A percentile compares a stretch with the other conserved stretches of the same genome.
Evolutionary conservation across 1,140 invertebrate genomes (phyloP).

Genomic region (Pseudomyrmex flavicornis): DNA sequence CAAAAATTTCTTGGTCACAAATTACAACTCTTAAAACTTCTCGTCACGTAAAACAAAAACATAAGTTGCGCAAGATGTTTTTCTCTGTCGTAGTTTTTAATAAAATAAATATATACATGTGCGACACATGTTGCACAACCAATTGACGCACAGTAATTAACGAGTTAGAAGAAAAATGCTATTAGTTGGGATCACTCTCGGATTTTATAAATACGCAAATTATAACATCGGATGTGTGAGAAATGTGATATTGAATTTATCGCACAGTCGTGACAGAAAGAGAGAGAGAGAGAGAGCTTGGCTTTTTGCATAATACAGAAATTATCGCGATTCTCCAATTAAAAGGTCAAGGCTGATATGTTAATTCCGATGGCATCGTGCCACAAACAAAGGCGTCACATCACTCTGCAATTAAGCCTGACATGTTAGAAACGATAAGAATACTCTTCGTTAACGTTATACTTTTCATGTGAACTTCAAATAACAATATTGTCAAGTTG

Average conservation of each 20-base stretch:
- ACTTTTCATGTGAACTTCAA: neutral
- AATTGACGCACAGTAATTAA: too few relatives aligned
- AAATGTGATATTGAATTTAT: neutral
- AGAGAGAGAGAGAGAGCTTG: too few relatives aligned
- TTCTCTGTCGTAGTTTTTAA: too few relatives aligned
- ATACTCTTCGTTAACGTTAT: neutral
- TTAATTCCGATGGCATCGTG: neutral
- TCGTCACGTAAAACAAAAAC: too few relatives aligned
- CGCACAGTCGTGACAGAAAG: too few relatives aligned
- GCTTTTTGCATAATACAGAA: conserved; percentile 25
- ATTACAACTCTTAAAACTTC: too few relatives aligned
- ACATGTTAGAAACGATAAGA: conserved; percentile 5
- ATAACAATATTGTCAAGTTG: conserved; percentile 2
- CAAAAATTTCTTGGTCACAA: too few relatives aligned
- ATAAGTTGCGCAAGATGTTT: too few relatives aligned
- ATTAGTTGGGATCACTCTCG: conserved; percentile 44
- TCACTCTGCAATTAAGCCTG: conserved; percentile 31
- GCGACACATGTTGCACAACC: too few relatives aligned
- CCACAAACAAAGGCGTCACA: conserved; percentile 28
- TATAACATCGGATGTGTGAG: neutral
- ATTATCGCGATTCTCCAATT: conserved; percentile 45
- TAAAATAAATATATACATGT: too few relatives aligned
- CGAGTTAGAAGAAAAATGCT: too few relatives aligned
- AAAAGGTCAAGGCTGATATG: conserved; percentile 47
- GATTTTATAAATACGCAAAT: conserved; percentile 8